phyloP scores from a whole-genome alignment of 2,113 vertebrate genomes.

The Nanger granti region DNA sequence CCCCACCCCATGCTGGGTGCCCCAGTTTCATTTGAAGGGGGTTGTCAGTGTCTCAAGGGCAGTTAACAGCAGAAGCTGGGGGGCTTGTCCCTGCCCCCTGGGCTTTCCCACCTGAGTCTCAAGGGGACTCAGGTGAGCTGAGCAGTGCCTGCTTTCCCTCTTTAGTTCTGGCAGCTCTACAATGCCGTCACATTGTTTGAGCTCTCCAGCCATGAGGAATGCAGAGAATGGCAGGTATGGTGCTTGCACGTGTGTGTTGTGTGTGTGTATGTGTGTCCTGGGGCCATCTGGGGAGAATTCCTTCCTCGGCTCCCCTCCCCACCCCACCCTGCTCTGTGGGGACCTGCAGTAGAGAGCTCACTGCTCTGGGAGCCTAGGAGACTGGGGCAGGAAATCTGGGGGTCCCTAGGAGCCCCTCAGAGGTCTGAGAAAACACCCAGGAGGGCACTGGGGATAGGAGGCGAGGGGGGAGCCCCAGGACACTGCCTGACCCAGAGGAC shows the following conservation, averaged over 20 bases:
- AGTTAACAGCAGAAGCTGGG: not conserved
- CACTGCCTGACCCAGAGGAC: not conserved
- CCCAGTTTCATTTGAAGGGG: not conserved
- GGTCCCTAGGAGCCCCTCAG: not conserved
- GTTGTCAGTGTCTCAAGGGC: not conserved
- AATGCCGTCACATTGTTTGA: conserved; percentile 92
- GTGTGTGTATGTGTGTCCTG: not conserved
- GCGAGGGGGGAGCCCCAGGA: accelerated
- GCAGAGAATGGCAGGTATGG: conserved; percentile 96
- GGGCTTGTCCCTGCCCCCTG: not conserved
- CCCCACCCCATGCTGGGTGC: not conserved
- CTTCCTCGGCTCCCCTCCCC: too few relatives aligned
- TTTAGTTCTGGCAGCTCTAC: conserved; percentile 98
- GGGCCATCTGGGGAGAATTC: not conserved
- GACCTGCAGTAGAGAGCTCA: not conserved
- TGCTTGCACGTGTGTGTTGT: not conserved
- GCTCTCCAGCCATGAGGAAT: conserved; percentile 88
- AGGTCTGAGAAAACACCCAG: not conserved
- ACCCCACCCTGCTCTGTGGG: accelerated
- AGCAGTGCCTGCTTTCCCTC: not conserved
- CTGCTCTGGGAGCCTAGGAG: not conserved
- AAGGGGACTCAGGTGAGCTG: not conserved
- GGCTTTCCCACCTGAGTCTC: not conserved
- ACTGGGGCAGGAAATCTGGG: not conserved
- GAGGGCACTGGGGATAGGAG: not conserved